Conservation (phyloP, 2,113 vertebrate species). For the Nansenia antarctica region DNA sequence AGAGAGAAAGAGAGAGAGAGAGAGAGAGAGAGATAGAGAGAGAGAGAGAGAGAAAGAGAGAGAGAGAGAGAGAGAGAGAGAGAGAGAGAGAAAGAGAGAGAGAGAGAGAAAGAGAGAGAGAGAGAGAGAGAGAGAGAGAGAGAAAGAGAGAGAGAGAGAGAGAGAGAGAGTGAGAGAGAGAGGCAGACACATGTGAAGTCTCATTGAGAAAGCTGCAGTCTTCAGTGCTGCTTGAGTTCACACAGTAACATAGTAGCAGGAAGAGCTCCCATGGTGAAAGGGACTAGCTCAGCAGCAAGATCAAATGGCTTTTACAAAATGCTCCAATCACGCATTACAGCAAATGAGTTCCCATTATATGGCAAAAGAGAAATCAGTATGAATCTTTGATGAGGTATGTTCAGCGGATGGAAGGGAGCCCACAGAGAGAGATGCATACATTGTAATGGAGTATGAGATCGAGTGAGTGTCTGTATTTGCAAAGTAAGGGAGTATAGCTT, state of each 20-base stretch:
- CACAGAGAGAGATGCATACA: constrained; percentile 33
- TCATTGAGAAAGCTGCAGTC: constrained; percentile 43
- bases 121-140: background rate
- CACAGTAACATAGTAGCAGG: background rate
- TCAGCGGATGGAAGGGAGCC: constrained; percentile 20
- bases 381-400: constrained; percentile 47
- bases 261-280: background rate
- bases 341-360: constrained; percentile 65
- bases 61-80: constrained; percentile 15
- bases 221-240: constrained; percentile 30
- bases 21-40: background rate
- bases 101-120: constrained; percentile 2
- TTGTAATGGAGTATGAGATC: constrained; percentile 46
- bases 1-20: constrained; percentile 21
- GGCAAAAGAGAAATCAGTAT: constrained; percentile 57
- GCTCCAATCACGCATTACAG: constrained; percentile 55
- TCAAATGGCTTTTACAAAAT: constrained; percentile 60
- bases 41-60: constrained; percentile 15
- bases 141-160: background rate
- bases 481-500: background rate
- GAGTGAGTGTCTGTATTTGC: constrained; percentile 12
- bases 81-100: background rate
- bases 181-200: constrained; percentile 43
- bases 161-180: constrained; percentile 13
- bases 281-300: constrained; percentile 39